phyloP scores from a whole-genome alignment of 2,113 vertebrate genomes.

The Pristiophorus japonicus region DNA sequence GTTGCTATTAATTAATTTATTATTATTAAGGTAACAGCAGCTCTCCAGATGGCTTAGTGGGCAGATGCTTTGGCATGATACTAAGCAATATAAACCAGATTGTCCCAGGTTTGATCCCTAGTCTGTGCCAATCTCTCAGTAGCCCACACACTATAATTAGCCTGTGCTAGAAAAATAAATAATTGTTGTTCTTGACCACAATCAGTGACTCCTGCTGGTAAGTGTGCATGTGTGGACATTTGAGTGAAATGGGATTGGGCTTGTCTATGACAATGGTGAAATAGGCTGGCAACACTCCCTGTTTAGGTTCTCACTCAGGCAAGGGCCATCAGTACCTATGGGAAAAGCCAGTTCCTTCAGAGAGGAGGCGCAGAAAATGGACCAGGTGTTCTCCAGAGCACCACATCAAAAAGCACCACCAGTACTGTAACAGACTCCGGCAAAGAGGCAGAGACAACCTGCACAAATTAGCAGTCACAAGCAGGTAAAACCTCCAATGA shows the following conservation, averaged over 20 bases:
- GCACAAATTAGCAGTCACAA: not conserved
- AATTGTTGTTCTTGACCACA: not conserved
- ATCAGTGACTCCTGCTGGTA: not conserved
- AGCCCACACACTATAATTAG: not conserved
- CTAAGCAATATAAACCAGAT: not conserved
- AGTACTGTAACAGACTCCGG: not conserved
- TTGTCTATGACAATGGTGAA: not conserved
- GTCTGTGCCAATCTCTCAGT: not conserved
- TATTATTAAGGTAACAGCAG: too few species aligned
- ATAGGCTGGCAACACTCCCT: not conserved
- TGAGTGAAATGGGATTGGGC: not conserved
- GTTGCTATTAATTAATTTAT: too few species aligned
- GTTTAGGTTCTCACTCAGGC: not conserved
- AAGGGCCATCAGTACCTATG: not conserved
- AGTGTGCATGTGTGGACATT: not conserved
- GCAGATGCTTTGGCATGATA: not conserved
- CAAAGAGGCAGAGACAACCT: not conserved
- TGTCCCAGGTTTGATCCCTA: not conserved
- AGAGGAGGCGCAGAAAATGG: not conserved
- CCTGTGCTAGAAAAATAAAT: not conserved
- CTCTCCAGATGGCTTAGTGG: too few species aligned
- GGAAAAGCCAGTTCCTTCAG: not conserved
- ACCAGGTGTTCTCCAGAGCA: not conserved
- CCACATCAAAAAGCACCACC: not conserved
- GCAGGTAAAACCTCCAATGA: not conserved